These are phyloP conservation scores for Nineta flava DNA, from an alignment of 2,888 invertebrate species.

Conservation along the genomic window DNA sequence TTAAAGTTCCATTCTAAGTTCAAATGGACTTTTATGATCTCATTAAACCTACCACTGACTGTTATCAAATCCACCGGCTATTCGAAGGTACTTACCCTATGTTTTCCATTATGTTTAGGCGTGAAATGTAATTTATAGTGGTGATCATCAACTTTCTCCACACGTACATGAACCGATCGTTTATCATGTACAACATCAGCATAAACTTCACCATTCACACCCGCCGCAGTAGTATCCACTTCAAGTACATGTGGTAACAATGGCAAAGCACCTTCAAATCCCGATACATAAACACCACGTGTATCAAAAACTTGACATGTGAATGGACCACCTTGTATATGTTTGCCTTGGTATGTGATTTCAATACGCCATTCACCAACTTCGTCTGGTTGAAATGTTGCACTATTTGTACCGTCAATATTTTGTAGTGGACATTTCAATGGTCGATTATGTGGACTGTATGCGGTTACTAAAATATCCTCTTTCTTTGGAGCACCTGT, in stretches of 20 bases:
- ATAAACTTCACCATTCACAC: slow-evolving; percentile 73
- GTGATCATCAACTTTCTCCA: slow-evolving; percentile 54
- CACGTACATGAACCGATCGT: slow-evolving; percentile 65
- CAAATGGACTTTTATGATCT: too few relatives aligned
- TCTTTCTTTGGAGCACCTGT: slow-evolving; percentile 59
- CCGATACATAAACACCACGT: slow-evolving; percentile 68
- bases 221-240: slow-evolving; percentile 50
- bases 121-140: slow-evolving; percentile 59
- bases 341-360: slow-evolving; percentile 88
- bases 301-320: slow-evolving; percentile 93
- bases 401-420: slow-evolving; percentile 80
- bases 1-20: too few relatives aligned
- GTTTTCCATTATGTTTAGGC: slow-evolving; percentile 64
- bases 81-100: slow-evolving; percentile 41
- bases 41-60: too few relatives aligned
- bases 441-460: slow-evolving; percentile 75
- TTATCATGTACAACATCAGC: slow-evolving; percentile 86
- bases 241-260: slow-evolving; percentile 78
- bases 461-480: slow-evolving; percentile 83
- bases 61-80: too few relatives aligned
- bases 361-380: slow-evolving; percentile 95
- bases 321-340: slow-evolving; percentile 93
- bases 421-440: slow-evolving; percentile 70
- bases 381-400: slow-evolving; percentile 94
- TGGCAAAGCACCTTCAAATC: slow-evolving; percentile 69